A percentile compares a stretch with the other conserved stretches of the same genome.
Evolutionary conservation across 2,888 invertebrate genomes (phyloP).

Genomic region (Athalia circularis): DNA sequence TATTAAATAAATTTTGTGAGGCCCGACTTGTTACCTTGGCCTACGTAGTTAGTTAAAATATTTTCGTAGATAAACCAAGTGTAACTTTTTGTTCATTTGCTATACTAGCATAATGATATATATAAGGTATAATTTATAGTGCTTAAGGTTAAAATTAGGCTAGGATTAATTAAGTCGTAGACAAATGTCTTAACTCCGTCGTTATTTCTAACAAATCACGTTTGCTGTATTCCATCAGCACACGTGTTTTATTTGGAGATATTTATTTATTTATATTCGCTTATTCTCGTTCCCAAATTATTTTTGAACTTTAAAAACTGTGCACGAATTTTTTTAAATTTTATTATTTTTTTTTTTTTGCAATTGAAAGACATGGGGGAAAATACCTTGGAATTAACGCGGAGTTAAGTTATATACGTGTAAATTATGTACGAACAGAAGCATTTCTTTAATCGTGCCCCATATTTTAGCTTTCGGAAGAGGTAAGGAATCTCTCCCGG

Average conservation of each 20-base stretch:
- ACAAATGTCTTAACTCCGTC: conserved; percentile 31
- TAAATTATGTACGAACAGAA: conserved; percentile 11
- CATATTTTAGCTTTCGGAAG: conserved; percentile 74
- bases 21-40: conserved; percentile 40
- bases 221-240: not conserved
- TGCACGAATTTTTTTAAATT: not conserved
- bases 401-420: conserved; percentile 28
- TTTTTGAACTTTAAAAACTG: not conserved
- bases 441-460: conserved; percentile 53
- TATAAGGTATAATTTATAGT: conserved; percentile 33
- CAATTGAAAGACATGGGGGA: not conserved
- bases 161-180: conserved; percentile 37
- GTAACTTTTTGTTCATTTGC: conserved; percentile 29
- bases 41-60: conserved; percentile 35
- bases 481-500: conserved; percentile 73
- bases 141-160: conserved; percentile 35
- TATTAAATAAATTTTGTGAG: conserved; percentile 13
- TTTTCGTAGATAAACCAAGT: conserved; percentile 45
- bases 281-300: not conserved
- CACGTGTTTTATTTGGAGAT: not conserved
- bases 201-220: conserved; percentile 17
- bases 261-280: not conserved
- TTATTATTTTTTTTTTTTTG: not conserved
- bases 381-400: conserved; percentile 7
- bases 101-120: not conserved